A percentile compares a stretch with the other conserved stretches of the same genome.
These are phyloP conservation scores for Tipula unca DNA, from an alignment of 2,888 invertebrate genomes.

Conservation along the genomic window DNA sequence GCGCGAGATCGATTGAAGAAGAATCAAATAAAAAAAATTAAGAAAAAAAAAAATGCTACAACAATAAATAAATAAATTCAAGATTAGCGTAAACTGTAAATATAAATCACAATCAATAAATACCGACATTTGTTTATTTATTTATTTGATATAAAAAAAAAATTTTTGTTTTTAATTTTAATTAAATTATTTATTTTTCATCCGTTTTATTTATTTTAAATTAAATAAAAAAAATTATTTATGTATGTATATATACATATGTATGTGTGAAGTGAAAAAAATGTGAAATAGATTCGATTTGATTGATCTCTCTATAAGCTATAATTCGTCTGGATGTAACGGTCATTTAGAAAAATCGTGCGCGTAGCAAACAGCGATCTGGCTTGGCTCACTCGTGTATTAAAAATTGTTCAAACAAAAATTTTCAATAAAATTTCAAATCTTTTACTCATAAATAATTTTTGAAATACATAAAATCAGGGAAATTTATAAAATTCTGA, in stretches of 20 bases:
- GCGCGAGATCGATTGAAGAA: conserved; percentile 8
- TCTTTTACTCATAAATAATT: too few species aligned
- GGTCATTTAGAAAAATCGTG: too few species aligned
- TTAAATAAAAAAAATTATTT: not conserved
- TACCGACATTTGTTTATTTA: not conserved
- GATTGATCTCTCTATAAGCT: not conserved
- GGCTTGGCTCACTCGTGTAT: too few species aligned
- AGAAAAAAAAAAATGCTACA: not conserved
- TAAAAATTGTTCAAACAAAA: too few species aligned
- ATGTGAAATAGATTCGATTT: not conserved
- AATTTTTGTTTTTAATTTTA: not conserved
- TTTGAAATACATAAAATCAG: too few species aligned
- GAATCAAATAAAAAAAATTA: not conserved
- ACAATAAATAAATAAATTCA: not conserved
- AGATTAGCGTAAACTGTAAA: conserved; percentile 14
- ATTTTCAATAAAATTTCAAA: too few species aligned
- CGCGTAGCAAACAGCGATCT: too few species aligned
- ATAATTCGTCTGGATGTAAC: too few species aligned
- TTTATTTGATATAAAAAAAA: not conserved
- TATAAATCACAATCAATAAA: conserved; percentile 14
- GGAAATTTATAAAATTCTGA: too few species aligned
- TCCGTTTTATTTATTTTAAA: not conserved
- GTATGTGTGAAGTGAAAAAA: not conserved
- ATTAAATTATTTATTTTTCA: conserved; percentile 14
- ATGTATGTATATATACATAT: not conserved